phyloP scores from a whole-genome alignment of 2,888 invertebrate species.

The Automeris io region DNA sequence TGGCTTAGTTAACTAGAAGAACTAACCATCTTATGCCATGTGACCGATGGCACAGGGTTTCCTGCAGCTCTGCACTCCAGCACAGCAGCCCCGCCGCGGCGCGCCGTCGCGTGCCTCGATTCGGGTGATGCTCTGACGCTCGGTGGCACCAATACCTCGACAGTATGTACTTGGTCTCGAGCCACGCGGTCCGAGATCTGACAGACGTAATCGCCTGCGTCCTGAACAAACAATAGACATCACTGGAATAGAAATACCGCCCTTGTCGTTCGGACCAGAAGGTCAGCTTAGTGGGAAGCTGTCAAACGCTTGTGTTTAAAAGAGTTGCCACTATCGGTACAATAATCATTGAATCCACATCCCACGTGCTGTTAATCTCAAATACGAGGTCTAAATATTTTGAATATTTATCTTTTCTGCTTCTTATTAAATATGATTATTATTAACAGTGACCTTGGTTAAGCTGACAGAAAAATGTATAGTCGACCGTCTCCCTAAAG shows the following conservation, averaged over 20 bases:
- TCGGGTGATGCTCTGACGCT: constrained; percentile 82
- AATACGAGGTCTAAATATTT: no score
- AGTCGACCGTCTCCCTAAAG: no score
- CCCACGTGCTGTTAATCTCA: no score
- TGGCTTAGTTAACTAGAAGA: background rate
- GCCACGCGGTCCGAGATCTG: constrained; percentile 83
- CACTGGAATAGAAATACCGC: background rate
- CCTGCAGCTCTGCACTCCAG: constrained; percentile 83
- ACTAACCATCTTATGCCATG: constrained; percentile 82
- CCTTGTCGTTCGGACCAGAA: no score
- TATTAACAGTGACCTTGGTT: no score
- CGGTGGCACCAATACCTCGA: constrained; percentile 84
- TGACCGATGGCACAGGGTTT: constrained; percentile 83
- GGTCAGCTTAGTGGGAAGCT: no score
- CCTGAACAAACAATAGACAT: constrained; percentile 42
- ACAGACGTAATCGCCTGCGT: constrained; percentile 85
- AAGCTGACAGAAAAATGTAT: no score
- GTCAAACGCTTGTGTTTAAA: no score
- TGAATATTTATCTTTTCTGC: no score
- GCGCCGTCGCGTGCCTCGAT: constrained; percentile 79
- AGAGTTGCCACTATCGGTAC: no score
- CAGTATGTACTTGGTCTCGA: constrained; percentile 83
- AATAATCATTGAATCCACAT: no score
- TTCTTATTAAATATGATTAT: no score
- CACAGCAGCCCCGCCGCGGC: constrained; percentile 81